Base-by-base conservation (phyloP, 2,888 invertebrate species). In the Aproaerema taeniolella region DNA sequence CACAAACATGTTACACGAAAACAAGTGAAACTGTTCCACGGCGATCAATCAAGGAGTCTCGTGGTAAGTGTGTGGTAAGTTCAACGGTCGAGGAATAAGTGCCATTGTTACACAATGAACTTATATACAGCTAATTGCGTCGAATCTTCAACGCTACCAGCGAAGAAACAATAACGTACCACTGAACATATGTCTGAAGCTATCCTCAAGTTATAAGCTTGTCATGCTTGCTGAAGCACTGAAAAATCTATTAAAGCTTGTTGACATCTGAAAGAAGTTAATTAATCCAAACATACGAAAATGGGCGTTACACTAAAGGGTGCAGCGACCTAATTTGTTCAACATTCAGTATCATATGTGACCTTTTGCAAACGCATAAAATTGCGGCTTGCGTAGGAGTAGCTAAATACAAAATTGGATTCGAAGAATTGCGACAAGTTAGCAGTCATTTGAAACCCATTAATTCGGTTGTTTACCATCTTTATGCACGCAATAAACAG, bases 331-430 rank as follows among this genome's bases (percentile, higher is more conserved):
- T 26, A 41, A 33, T 40, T 28, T 39, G 40, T 33, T 52, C 42
- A 43, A 43, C 47, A 33, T 44, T 41, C 31, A 50, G 49, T 49
- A 52, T 46, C 51, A 64, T 60, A 62, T 55, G 49, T 65, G 68
- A 69, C 69, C 67, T 75, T 69, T 63, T 58, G 56, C 51, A 61
- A 51, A 60, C 58, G 61, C 57, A 62, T 61, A 58, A 65, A 66
- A 69, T 71, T 61, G 67, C 64, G 58, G 65, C 61, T 53, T 65
- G 74, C 64, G 78, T 78, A 72, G 77, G 76, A 65, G 78, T 64
- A 58, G 66, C 66, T 69, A 74, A 75, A 73, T 71, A 72, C 75
- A 67, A 77, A 78, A 80, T 75, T 75, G 71, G 67, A 63, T 78
- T 71, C 78, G 64, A 67, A 60, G 75, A 79, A 78, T 61, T 70